These are phyloP conservation scores for Clepsis dumicolana DNA, from an alignment of 2,888 invertebrate genomes.

Conservation along the genomic window DNA sequence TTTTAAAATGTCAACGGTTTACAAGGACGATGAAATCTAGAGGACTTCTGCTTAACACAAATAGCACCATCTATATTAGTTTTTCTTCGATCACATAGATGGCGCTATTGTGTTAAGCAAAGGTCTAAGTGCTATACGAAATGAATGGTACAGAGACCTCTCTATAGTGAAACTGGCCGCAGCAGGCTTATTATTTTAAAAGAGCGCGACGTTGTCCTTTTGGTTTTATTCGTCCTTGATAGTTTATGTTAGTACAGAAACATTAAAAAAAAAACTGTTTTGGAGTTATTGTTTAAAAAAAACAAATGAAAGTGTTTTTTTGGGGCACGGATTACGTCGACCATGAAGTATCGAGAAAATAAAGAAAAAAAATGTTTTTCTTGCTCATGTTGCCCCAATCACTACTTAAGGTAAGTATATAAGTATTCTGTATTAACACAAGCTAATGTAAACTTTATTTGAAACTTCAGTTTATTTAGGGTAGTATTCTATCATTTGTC, in stretches of 20 bases:
- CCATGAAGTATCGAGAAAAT: not conserved
- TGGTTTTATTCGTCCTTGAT: no score
- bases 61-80: no score
- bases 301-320: not conserved
- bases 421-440: constrained; percentile 8
- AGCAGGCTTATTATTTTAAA: no score
- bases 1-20: not conserved
- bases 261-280: not conserved
- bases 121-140: no score
- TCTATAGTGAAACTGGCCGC: no score
- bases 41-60: no score
- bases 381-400: not conserved
- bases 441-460: not conserved
- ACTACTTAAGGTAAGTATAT: not conserved
- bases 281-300: not conserved
- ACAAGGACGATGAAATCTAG: no score
- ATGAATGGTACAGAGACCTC: no score
- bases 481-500: not conserved
- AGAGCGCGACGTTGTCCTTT: no score
- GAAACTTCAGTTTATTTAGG: not conserved
- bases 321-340: not conserved
- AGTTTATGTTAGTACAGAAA: constrained; percentile 6
- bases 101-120: no score
- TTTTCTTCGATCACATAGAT: no score
- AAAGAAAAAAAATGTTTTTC: not conserved